phyloP scores from a whole-genome alignment of 2,888 invertebrate species.

The Drosophila suboccidentalis region DNA sequence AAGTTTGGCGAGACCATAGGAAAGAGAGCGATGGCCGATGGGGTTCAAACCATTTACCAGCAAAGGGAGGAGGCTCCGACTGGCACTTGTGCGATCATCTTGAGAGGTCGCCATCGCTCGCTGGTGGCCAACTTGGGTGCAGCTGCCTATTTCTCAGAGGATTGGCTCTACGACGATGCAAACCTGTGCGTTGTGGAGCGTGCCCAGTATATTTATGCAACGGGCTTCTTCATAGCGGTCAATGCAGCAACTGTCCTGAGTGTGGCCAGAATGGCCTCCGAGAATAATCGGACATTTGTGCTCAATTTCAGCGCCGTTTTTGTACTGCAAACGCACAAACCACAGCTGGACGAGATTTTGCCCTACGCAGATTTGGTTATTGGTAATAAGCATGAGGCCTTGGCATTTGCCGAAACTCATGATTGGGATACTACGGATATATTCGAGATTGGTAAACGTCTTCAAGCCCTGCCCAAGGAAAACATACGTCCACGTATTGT shows the following conservation, averaged over 20 bases:
- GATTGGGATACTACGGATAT: constrained; percentile 61
- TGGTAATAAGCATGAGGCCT: constrained; percentile 64
- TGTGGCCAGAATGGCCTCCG: constrained; percentile 34
- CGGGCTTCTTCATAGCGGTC: constrained; percentile 70
- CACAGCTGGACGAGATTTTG: constrained; percentile 38
- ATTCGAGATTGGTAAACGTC: constrained; percentile 57
- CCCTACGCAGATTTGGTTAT: constrained; percentile 59
- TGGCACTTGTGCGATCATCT: constrained; percentile 67
- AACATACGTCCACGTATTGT: constrained; percentile 54
- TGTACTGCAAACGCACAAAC: constrained; percentile 55
- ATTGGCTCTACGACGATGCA: constrained; percentile 60
- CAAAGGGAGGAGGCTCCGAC: constrained; percentile 46
- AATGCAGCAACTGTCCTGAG: constrained; percentile 31
- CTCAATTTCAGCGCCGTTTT: constrained; percentile 69
- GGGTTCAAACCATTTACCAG: constrained; percentile 59
- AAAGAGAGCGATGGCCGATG: constrained; percentile 62
- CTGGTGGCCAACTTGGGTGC: constrained; percentile 70
- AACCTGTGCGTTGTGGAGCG: constrained; percentile 52
- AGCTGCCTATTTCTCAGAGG: constrained; percentile 54
- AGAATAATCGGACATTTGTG: constrained; percentile 47
- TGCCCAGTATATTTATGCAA: constrained; percentile 58
- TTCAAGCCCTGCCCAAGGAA: constrained; percentile 56
- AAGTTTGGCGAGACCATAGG: constrained; percentile 62
- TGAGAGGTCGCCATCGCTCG: constrained; percentile 51
- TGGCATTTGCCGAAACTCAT: constrained; percentile 47